phyloP scores from a whole-genome alignment of 1,140 invertebrate genomes.

The Cotesia typhae region DNA sequence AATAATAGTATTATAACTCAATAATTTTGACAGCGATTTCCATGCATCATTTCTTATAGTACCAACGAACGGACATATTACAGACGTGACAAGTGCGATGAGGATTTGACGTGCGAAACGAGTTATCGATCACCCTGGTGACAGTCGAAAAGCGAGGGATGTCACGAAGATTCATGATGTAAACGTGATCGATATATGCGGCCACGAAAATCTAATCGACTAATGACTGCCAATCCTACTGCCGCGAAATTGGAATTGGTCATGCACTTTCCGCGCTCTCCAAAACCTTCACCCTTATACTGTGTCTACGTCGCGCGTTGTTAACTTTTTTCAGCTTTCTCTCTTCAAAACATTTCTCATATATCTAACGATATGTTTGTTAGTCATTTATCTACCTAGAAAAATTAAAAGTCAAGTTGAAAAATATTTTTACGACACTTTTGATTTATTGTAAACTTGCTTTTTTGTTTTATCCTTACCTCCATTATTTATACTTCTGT shows the following conservation, averaged over 20 bases:
- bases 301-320: too few species aligned
- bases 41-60: conserved; percentile 20
- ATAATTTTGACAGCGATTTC: conserved; percentile 16
- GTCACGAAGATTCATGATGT: conserved; percentile 36
- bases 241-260: conserved; percentile 35
- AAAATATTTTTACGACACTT: too few species aligned
- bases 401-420: too few species aligned
- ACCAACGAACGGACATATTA: conserved; percentile 17
- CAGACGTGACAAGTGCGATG: conserved; percentile 25
- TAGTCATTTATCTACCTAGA: too few species aligned
- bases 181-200: conserved; percentile 43
- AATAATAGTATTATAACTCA: background rate
- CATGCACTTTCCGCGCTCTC: conserved; percentile 17
- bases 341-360: too few species aligned
- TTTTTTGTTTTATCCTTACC: too few species aligned
- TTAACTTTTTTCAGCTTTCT: too few species aligned
- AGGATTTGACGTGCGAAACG: conserved; percentile 36
- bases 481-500: too few species aligned
- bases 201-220: conserved; percentile 53
- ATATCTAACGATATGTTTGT: too few species aligned
- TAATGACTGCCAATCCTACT: conserved; percentile 52
- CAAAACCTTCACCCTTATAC: conserved; percentile 12
- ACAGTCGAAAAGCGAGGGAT: conserved; percentile 33
- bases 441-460: too few species aligned
- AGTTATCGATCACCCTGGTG: conserved; percentile 40